Evolutionary conservation across 2,797 vertebrate genomes (phyloP), one percentile per base, ranked within the genome.

Genomic region (Epinephelus malabaricus): DNA sequence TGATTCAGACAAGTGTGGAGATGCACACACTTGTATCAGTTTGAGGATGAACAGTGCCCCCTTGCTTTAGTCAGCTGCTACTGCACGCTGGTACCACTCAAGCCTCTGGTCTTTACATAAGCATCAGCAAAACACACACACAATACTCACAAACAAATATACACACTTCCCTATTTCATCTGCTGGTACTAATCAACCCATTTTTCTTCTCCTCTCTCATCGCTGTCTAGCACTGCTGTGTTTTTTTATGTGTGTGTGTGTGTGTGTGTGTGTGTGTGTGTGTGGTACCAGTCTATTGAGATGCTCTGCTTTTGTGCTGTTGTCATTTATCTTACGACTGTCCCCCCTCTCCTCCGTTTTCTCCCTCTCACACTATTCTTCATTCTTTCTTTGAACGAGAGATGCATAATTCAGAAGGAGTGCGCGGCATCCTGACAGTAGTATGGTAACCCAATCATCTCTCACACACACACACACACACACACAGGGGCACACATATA

Each of bases 361-460:
- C 83, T 83, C 58, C 69, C 73, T 76, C 81, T 78, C 79, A 19
- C 55, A 47, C 80, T 84, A 81, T 90, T 88, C 83, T 88, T 88
- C 86, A 86, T 87, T 88, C 86, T 76, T 83, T 88, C 90, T 91
- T 86, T 91, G 89, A 94, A 90, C 79, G 67, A 77, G 78, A 69
- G 81, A 94, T 93, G 92, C 92, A 94, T 93, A 92, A 93, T 94
- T 92, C 92, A 93, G 88, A 83, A 75, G 92, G 69, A 73, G 76
- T 3, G 11, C 6, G 27, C 75, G 2, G 89, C 70, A 53, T 86
- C 76, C 85, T 87, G 87, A 91, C 84, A 89, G 89, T 73, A 47
- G 74, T 71, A 76, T 53, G 71, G 79, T 86, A 90, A 91, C 79
- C 78, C 86, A 86, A 90, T 89, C 90, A 90, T 86, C 82, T 69